These are phyloP conservation scores for Glareola pratincola DNA, from an alignment of 2,113 vertebrate species.

Conservation along the genomic window DNA sequence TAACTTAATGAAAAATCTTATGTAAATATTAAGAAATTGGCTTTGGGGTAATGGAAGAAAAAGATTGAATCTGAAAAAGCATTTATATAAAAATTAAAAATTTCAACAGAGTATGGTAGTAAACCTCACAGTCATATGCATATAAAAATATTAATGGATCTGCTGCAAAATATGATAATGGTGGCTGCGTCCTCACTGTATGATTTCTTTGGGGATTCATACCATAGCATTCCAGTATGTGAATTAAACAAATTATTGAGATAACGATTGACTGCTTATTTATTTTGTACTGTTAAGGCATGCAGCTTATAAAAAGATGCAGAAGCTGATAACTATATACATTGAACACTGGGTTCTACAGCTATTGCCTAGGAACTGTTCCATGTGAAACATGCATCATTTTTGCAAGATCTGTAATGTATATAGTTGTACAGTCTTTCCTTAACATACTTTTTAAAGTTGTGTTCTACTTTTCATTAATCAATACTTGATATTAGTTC, in stretches of 20 bases:
- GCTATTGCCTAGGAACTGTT: conserved; percentile 28
- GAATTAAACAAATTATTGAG: conserved; percentile 18
- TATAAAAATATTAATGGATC: not conserved
- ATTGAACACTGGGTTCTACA: conserved; percentile 30
- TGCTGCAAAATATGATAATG: not conserved
- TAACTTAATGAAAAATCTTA: conserved; percentile 21
- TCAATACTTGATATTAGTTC: conserved; percentile 75
- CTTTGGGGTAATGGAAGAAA: not conserved
- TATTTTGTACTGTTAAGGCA: conserved; percentile 65
- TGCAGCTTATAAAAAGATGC: conserved; percentile 49
- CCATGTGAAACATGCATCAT: not conserved
- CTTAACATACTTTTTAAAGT: conserved; percentile 65
- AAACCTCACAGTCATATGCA: conserved; percentile 10
- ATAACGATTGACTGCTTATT: conserved; percentile 48
- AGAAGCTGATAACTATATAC: conserved; percentile 29
- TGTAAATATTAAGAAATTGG: conserved; percentile 55
- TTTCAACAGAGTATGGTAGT: conserved; percentile 18
- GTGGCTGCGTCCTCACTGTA: not conserved
- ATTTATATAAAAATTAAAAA: not conserved
- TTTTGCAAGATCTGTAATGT: conserved; percentile 66
- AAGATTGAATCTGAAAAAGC: conserved; percentile 13
- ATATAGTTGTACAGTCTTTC: conserved; percentile 77
- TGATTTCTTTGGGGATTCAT: conserved; percentile 25
- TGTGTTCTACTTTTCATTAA: conserved; percentile 75
- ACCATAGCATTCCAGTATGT: conserved; percentile 51